Base-by-base conservation (phyloP, 2,888 invertebrate species). In the Nemotelus pantherinus region DNA sequence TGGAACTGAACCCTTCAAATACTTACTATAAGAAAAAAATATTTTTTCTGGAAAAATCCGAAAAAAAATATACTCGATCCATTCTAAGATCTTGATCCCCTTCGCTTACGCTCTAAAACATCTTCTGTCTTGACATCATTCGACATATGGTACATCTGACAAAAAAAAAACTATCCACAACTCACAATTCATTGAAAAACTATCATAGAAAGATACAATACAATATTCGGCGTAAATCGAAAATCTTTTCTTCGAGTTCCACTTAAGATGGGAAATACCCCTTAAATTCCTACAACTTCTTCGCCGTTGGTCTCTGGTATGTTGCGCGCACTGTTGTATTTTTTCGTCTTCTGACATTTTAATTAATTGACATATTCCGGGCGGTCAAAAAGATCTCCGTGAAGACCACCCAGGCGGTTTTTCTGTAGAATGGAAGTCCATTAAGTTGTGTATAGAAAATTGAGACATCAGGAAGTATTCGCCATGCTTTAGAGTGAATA, bases 281-380 rank as follows among this genome's bases (percentile, higher is more conserved):
- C 70, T 70, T 70, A 70, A 70, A 67, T 50, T 64, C 64, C 55
- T 55, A 43, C 10, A 44, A 70, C 53, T 43, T 70, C 70, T 70
- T 70, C 70, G 70, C 55, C 55, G 70, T 70, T 48, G 70, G 70
- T 70, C 55, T 70, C 70, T 70, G 70, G 70, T 70, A 70, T 70
- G 70, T 70, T 70, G 70, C 55, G 60, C 60, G 70, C 70, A 70
- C 50, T 60, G 57, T 71, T 41, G 53, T 74, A 45, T 58, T 74
- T 60, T 60, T 60, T 74, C 44, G 43, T 45, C 45, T 58, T 58
- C 72, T 74, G 74, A 74, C 74, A 74, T 74, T 74, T 74, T 74
- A 74, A 74, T 74, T 74, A 74, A 74, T 74, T 74, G 74, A 74
- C 74, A 74, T 74, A 74, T 74, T 74, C 74, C 74, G 74, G 74